Conservation (phyloP, 2,888 invertebrate species). For the Aporophyla lueneburgensis region DNA sequence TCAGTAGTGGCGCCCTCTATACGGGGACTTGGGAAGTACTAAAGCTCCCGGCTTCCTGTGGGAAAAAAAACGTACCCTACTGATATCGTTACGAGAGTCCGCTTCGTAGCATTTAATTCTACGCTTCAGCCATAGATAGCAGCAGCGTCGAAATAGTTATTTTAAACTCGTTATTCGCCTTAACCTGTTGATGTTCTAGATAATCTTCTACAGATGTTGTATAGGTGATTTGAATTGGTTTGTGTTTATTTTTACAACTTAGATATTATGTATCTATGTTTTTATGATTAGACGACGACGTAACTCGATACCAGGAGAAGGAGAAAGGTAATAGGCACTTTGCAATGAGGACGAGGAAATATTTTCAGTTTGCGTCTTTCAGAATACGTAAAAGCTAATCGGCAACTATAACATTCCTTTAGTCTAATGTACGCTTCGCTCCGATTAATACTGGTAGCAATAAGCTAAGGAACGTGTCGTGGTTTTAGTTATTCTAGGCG, state of each 20-base stretch:
- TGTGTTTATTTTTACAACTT: slow-evolving; percentile 20
- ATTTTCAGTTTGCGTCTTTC: neutral
- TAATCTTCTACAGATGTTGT: slow-evolving; percentile 17
- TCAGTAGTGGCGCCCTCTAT: slow-evolving; percentile 52
- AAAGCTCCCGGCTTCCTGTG: slow-evolving; percentile 45
- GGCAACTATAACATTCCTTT: too few species aligned
- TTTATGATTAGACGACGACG: neutral
- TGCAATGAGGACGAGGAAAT: neutral
- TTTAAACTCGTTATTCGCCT: slow-evolving; percentile 19
- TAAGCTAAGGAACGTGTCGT: neutral
- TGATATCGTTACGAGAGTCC: neutral
- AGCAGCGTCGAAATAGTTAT: slow-evolving; percentile 37
- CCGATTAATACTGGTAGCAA: neutral
- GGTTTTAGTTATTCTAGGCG: neutral
- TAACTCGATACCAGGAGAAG: slow-evolving; percentile 4
- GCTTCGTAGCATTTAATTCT: slow-evolving; percentile 27
- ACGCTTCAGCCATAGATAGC: slow-evolving; percentile 50
- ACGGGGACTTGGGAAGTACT: slow-evolving; percentile 19
- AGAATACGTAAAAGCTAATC: slow-evolving; percentile 1
- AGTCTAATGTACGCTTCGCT: neutral
- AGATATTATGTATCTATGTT: neutral
- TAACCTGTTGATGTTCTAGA: slow-evolving; percentile 17
- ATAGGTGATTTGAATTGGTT: slow-evolving; percentile 1
- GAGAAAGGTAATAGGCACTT: neutral
- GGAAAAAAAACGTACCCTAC: slow-evolving; percentile 21